phyloP scores from a whole-genome alignment of 2,113 vertebrate species.

The Pungitius pungitius region DNA sequence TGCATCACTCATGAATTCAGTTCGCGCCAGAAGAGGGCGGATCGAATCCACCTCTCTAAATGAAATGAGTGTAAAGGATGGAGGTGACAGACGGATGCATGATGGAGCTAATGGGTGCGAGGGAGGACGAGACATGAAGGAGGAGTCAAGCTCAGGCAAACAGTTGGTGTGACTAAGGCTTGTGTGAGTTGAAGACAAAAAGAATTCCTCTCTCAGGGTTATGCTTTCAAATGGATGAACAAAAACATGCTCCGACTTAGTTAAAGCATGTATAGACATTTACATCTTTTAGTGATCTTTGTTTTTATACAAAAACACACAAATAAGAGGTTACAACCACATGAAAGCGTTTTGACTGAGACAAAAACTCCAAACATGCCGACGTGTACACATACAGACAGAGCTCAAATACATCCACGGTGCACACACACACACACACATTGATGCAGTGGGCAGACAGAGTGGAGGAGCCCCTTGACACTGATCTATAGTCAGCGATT shows the following conservation, averaged over 20 bases:
- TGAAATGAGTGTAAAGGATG: neutral
- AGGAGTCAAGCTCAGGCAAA: neutral
- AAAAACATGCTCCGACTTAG: neutral
- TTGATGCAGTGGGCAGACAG: conserved; percentile 46
- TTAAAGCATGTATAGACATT: neutral
- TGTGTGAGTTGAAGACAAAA: neutral
- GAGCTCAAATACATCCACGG: neutral
- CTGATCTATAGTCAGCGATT: conserved; percentile 69
- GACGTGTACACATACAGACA: conserved; percentile 3
- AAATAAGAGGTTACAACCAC: neutral
- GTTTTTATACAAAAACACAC: neutral
- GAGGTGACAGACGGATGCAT: neutral
- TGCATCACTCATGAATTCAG: neutral
- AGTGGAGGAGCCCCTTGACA: conserved; percentile 60
- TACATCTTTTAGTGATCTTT: too few species aligned
- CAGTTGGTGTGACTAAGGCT: neutral
- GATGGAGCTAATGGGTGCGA: neutral
- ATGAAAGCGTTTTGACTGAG: neutral
- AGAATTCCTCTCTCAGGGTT: neutral
- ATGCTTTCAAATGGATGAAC: neutral
- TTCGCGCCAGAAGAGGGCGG: neutral
- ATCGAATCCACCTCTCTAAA: neutral
- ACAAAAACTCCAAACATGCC: neutral
- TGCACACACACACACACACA: conserved; percentile 15
- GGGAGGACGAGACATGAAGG: neutral